Conservation (phyloP, 2,888 invertebrate species). For the Aleiodes leptofemur region DNA sequence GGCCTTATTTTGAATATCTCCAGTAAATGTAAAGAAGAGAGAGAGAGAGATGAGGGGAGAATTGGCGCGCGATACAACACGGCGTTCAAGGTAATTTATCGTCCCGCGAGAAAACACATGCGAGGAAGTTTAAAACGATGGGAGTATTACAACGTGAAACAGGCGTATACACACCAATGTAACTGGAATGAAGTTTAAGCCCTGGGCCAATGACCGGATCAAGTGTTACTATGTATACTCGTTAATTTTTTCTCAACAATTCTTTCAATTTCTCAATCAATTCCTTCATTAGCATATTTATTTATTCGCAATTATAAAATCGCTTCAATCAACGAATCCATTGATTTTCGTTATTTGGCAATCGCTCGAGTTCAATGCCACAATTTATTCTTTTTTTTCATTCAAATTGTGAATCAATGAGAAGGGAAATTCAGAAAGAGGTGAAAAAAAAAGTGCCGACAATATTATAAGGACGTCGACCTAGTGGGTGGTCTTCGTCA, state of each 20-base stretch:
- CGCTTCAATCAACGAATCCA: slow-evolving; percentile 11
- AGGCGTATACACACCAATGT: slow-evolving; percentile 29
- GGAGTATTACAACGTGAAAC: slow-evolving; percentile 33
- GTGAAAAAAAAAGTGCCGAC: slow-evolving; percentile 54
- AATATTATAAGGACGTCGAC: slow-evolving; percentile 55
- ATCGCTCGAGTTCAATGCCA: slow-evolving; percentile 39
- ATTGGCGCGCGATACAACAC: slow-evolving; percentile 56
- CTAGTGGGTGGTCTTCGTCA: slow-evolving; percentile 58
- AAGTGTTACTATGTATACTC: slow-evolving; percentile 37
- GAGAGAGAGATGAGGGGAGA: slow-evolving; percentile 26
- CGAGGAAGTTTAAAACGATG: slow-evolving; percentile 32
- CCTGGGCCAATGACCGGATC: slow-evolving; percentile 49
- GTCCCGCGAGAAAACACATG: slow-evolving; percentile 53
- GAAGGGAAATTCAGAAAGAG: slow-evolving; percentile 27
- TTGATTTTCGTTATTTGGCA: slow-evolving; percentile 53
- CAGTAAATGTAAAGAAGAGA: slow-evolving; percentile 8
- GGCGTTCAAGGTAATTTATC: slow-evolving; percentile 59
- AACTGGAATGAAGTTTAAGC: slow-evolving; percentile 1
- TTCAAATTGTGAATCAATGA: slow-evolving; percentile 38
- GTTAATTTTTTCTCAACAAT: slow-evolving; percentile 34
- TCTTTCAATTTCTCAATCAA: not conserved
- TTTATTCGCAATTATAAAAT: slow-evolving; percentile 31
- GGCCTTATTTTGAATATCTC: slow-evolving; percentile 30
- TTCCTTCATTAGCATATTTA: slow-evolving; percentile 21
- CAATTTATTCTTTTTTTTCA: slow-evolving; percentile 12